phyloP scores from a whole-genome alignment of 2,888 invertebrate genomes.

The Resseliella maxima region DNA sequence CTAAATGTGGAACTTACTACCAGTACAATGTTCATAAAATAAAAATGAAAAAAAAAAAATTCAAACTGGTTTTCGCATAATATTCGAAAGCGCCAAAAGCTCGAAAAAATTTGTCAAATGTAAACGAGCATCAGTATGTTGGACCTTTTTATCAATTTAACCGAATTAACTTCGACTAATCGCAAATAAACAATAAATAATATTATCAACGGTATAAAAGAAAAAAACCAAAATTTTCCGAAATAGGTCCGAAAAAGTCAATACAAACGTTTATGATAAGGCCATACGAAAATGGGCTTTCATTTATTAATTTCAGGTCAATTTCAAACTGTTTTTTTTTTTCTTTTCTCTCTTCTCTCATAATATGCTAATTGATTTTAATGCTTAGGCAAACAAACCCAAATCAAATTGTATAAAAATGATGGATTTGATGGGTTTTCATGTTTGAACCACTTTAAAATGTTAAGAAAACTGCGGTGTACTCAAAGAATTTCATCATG shows the following conservation, averaged over 20 bases:
- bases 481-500: neutral
- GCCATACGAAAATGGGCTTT: neutral
- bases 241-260: neutral
- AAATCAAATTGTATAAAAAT: neutral
- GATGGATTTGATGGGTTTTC: neutral
- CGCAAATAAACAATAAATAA: conserved; percentile 31
- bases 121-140: neutral
- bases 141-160: neutral
- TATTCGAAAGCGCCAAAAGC: neutral
- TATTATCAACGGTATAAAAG: neutral
- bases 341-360: neutral
- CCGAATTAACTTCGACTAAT: conserved; percentile 9
- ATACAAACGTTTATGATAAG: neutral
- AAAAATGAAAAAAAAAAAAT: neutral
- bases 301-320: neutral
- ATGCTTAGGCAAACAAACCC: conserved; percentile 5
- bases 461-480: neutral
- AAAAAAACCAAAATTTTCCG: neutral
- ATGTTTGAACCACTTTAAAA: conserved; percentile 24
- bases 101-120: neutral
- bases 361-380: conserved; percentile 11
- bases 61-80: neutral
- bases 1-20: too few species aligned
- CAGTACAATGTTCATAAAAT: too few species aligned
- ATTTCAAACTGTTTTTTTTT: neutral